Percentiles rank a stretch among this genome's conserved stretches.
Evolutionary conservation across 2,113 vertebrate genomes (phyloP).

Genomic region (Nannospalax galili): DNA sequence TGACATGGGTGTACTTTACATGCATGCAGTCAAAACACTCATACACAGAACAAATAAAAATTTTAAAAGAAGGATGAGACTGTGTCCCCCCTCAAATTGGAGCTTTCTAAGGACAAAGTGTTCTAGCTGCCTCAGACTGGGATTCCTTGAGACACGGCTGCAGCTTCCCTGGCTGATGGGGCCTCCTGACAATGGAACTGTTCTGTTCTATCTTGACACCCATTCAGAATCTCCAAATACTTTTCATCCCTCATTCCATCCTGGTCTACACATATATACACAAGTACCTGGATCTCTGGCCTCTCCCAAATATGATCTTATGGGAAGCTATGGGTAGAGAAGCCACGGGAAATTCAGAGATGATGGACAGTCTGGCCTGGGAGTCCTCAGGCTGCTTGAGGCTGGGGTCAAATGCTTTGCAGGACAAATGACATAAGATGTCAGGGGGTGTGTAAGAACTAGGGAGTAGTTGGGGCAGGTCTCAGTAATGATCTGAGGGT

Average conservation of each 20-base stretch:
- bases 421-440: neutral
- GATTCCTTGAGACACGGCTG: neutral
- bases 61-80: too few species aligned
- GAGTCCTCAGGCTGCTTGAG: neutral
- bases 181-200: neutral
- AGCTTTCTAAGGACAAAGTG: too few species aligned
- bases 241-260: too few species aligned
- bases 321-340: neutral
- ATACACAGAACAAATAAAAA: too few species aligned
- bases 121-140: neutral
- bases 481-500: neutral
- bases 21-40: too few species aligned
- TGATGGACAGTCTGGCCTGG: neutral
- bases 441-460: too few species aligned
- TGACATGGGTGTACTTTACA: too few species aligned
- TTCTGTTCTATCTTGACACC: rapidly evolving
- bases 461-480: neutral
- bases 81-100: too few species aligned
- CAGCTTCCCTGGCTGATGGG: neutral
- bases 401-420: neutral
- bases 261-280: too few species aligned
- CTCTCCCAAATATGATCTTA: neutral
- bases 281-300: neutral
- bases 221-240: neutral
- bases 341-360: rapidly evolving